Evolutionary conservation across 1,140 invertebrate species (phyloP), one percentile per base, ranked within the genome.

Genomic region (Pinna nobilis): DNA sequence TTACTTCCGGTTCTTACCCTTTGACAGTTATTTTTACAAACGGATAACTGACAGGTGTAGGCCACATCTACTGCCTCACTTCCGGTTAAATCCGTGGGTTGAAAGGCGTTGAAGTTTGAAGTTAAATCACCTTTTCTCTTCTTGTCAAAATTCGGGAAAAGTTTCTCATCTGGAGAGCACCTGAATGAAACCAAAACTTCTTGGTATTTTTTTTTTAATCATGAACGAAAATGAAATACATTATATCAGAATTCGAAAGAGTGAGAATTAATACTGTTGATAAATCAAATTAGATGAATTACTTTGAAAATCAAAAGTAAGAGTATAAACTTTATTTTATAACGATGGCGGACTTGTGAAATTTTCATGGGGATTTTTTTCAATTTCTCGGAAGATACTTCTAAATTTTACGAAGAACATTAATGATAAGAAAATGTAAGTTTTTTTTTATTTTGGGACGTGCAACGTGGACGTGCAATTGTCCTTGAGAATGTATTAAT

Each of bases 61-160:
- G 63, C n/a, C 3, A 79, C 67, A 32, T 79, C 78, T 3, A 70
- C 74, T n/a, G 70, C 70, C 1, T 53, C 55, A 20, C 25, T n/a
- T 9, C 53, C 78, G 32, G 37, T 44, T 2, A 76, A 25, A 23
- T 74, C 70, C 23, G 78, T 79, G 11, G 78, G 78, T n/a, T 60
- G 66, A 30, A 79, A 79, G 2, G 78, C 78, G 32, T 71, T 35
- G 23, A 79, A 79, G 13, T 44, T 51, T 15, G 74, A 66, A 23
- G 32, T 23, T 18, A 79, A 28, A 15, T 49, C 25, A 15, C 78
- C 78, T n/a, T 53, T 35, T 0, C 35, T 32, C 9, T 44, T 33
- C n/a, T 68, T 57, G 9, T 70, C 44, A 39, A 79, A 79, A 47
- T 79, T 74, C 35, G 78, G 74, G 57, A 79, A 79, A 11, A 79